Percentiles rank a stretch among this genome's conserved stretches.
These are phyloP conservation scores for Lethrus apterus DNA, from an alignment of 1,140 invertebrate genomes.

Conservation along the genomic window DNA sequence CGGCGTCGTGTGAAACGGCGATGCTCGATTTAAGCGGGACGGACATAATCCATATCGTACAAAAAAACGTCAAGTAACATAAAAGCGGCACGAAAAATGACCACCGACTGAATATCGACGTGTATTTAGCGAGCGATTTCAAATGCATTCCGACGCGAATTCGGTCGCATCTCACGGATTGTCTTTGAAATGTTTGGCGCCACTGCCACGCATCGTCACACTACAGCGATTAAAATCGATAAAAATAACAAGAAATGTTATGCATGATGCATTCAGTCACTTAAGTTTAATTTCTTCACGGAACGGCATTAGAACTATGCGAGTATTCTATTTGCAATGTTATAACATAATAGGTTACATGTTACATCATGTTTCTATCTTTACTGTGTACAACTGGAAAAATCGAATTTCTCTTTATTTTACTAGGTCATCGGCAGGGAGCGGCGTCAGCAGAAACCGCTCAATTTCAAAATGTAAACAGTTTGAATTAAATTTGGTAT, in stretches of 20 bases:
- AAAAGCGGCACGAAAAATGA: conserved; percentile 37
- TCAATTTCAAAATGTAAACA: too few species aligned
- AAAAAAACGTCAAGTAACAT: conserved; percentile 35
- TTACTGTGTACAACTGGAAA: background rate
- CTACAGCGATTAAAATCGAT: background rate
- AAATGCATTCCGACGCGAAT: too few species aligned
- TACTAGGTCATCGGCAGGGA: background rate
- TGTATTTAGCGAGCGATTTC: background rate
- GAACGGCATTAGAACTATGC: background rate
- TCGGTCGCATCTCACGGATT: too few species aligned
- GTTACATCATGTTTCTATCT: background rate
- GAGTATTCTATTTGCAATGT: background rate
- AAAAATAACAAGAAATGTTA: background rate
- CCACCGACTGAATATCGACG: conserved; percentile 30
- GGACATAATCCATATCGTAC: conserved; percentile 36
- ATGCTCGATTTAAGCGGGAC: conserved; percentile 38
- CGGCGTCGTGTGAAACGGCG: conserved; percentile 13
- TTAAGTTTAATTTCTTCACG: background rate
- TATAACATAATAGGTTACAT: too few species aligned
- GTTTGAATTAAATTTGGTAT: too few species aligned
- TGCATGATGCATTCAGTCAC: background rate
- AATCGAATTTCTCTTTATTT: conserved; percentile 12
- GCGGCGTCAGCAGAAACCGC: too few species aligned
- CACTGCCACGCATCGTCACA: background rate
- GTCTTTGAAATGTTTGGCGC: background rate